Evolutionary conservation across 2,797 vertebrate genomes (phyloP), one percentile per base, ranked within the genome.

Genomic region (Channa striata): DNA sequence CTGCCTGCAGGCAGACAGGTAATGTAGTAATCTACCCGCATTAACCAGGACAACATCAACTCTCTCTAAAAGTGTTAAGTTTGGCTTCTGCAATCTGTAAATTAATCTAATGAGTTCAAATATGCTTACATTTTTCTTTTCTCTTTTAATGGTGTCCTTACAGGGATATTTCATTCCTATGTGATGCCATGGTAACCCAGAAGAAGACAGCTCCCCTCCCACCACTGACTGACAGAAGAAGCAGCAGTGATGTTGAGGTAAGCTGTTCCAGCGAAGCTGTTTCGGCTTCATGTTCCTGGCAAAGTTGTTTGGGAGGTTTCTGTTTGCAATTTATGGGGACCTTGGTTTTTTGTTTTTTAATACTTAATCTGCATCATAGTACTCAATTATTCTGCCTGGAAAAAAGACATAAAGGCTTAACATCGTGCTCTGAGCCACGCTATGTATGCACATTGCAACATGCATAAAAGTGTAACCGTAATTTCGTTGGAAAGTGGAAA

Each of bases 81-180:
- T 11, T 39, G 13, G 8, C 2, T 59, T n/a, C n/a, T n/a, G n/a
- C n/a, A n/a, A n/a, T n/a, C n/a, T n/a, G n/a, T n/a, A n/a, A n/a
- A n/a, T n/a, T n/a, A n/a, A n/a, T n/a, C n/a, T 9, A 11, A 49
- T 1, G 8, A 47, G 6, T 6, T 8, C 30, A 25, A 20, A 25
- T 33, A 17, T 43, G 20, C 5, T 1, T n/a, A n/a, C n/a, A n/a
- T 48, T 20, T 37, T 25, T 60, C 21, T 36, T 42, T 33, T 65
- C 6, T 82, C 13, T 62, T 14, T 37, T 11, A 6, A 25, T 2
- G 21, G 20, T 36, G 21, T 56, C 0, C 56, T 62, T 87, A 52
- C 85, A 97, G 97, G 83, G 96, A 96, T 84, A 91, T 96, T 82
- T 97, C 96, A 7, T 97, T 96, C 70, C 89, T 97, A 12, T 96